Percentiles rank a stretch among this genome's conserved stretches.
These are phyloP conservation scores for Gasterosteus aculeatus DNA, from an alignment of 2,113 vertebrate genomes.

Conservation along the genomic window DNA sequence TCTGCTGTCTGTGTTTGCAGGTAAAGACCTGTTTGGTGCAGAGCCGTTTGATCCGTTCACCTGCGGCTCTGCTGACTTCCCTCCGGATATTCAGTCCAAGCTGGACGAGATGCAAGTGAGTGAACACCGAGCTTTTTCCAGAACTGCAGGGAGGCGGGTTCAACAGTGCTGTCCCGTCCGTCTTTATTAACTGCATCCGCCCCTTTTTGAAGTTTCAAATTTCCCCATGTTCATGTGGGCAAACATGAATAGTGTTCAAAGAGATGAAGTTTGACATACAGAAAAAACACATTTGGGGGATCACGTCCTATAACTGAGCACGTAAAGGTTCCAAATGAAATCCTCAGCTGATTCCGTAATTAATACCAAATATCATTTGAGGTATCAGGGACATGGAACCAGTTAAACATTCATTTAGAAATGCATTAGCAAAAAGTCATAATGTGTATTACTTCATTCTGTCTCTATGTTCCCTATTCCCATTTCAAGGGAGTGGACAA, in stretches of 20 bases:
- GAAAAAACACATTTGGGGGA: not conserved
- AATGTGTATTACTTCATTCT: not conserved
- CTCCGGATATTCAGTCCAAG: slow-evolving; percentile 97
- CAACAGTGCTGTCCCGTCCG: not conserved
- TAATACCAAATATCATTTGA: not conserved
- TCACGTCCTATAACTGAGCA: not conserved
- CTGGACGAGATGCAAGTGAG: slow-evolving; percentile 99
- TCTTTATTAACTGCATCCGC: not conserved
- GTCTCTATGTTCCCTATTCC: not conserved
- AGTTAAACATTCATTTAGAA: not conserved
- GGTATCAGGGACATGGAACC: not conserved
- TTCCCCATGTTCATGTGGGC: not conserved
- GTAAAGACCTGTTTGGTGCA: slow-evolving; percentile 95
- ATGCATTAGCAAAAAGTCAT: not conserved
- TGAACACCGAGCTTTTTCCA: not conserved
- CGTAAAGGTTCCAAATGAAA: not conserved
- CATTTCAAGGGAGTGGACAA: not conserved
- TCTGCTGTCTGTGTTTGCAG: slow-evolving; percentile 72
- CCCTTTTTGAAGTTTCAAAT: slow-evolving; percentile 7
- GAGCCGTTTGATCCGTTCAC: slow-evolving; percentile 98
- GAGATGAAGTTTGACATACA: not conserved
- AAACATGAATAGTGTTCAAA: not conserved
- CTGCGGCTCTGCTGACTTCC: slow-evolving; percentile 93
- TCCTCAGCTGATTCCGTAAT: not conserved
- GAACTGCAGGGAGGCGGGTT: not conserved